Conservation (phyloP, 92 coral and sea anemone genomes). For the Meandrina meandrites region DNA sequence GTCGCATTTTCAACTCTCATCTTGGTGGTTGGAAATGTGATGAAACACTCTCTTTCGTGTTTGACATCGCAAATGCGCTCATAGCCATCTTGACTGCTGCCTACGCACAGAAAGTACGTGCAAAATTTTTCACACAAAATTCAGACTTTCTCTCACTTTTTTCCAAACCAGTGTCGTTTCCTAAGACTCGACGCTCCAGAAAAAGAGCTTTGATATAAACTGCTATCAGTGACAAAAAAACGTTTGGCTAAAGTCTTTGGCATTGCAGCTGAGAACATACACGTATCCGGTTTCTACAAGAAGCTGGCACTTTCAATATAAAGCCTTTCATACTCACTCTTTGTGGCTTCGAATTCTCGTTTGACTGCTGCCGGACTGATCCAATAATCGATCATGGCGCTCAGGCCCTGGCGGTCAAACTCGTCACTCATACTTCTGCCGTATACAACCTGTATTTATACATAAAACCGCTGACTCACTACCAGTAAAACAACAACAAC, state of each 20-base stretch:
- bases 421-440: conserved; percentile 91
- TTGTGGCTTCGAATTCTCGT: conserved; percentile 96
- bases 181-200: no score
- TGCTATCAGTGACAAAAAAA: not conserved
- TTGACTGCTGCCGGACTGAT: conserved; percentile 99
- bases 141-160: no score
- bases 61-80: no score
- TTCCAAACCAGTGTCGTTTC: no score
- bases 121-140: no score
- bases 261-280: not conserved
- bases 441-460: conserved; percentile 76
- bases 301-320: not conserved
- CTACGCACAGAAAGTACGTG: no score
- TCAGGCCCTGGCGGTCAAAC: conserved; percentile 96
- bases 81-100: no score
- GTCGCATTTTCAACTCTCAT: no score
- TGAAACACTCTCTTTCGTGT: no score
- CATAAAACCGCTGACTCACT: not conserved
- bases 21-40: no score
- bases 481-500: not conserved
- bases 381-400: conserved; percentile 98
- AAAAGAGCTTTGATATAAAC: not conserved
- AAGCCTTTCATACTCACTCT: conserved; percentile 58
- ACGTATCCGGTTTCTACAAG: not conserved
- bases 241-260: no score